Evolutionary conservation across 2,888 invertebrate genomes (phyloP).

Genomic region (Mellilla xanthometata): DNA sequence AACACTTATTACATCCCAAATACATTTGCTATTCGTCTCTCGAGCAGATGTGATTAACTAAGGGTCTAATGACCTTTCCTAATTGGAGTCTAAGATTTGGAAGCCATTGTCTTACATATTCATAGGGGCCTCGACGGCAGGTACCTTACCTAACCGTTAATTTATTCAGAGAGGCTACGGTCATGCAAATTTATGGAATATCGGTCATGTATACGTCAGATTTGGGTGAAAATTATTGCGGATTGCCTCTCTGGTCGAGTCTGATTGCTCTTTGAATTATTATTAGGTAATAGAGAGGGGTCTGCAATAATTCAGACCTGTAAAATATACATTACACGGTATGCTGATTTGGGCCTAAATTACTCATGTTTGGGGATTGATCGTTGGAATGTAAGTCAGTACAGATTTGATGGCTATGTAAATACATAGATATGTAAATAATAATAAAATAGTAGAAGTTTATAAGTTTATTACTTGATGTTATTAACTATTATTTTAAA

Average conservation of each 20-base stretch:
- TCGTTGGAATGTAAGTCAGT: neutral
- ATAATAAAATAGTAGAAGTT: no score
- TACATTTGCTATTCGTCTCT: constrained; percentile 52
- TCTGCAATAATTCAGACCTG: constrained; percentile 24
- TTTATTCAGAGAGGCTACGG: constrained; percentile 76
- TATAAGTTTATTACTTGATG: no score
- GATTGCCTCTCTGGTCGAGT: constrained; percentile 56
- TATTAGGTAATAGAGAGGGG: constrained; percentile 30
- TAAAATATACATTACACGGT: constrained; percentile 22
- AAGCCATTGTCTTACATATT: constrained; percentile 81
- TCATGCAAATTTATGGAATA: constrained; percentile 80
- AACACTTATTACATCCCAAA: constrained; percentile 33
- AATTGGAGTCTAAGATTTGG: constrained; percentile 79
- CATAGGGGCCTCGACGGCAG: constrained; percentile 72
- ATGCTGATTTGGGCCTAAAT: constrained; percentile 6
- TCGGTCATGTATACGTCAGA: constrained; percentile 81
- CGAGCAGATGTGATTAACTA: constrained; percentile 65
- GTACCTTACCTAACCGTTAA: constrained; percentile 54
- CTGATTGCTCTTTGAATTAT: constrained; percentile 45
- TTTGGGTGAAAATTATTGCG: constrained; percentile 78
- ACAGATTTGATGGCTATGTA: no score
- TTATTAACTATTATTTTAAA: no score
- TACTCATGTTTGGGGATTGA: constrained; percentile 4
- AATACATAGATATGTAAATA: no score
- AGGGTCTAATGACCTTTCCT: constrained; percentile 71